Base-by-base conservation (phyloP, 2,888 invertebrate species). In the Bedellia somnulentella region DNA sequence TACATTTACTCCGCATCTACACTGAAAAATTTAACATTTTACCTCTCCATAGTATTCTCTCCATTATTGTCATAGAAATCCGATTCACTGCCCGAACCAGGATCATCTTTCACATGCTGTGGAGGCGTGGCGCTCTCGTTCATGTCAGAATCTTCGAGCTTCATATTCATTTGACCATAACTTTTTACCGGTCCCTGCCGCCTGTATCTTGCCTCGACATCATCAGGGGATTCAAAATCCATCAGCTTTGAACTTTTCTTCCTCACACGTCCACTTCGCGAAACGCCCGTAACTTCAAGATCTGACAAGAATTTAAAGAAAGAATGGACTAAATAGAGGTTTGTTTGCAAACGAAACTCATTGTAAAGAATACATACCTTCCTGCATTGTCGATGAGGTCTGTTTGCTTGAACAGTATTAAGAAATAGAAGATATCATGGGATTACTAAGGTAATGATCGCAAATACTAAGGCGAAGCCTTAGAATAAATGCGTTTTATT, bases 231-330 rank as follows among this genome's bases (percentile, higher is more conserved):
- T 55, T 92, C 91, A 67, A 94, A 96, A 59, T 94, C 96, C 66
- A 92, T 84, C 24, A 97, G 76, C 57, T 96, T 94, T 0, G 94
- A 93, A 11, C 94, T 95, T 63, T 95, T 96, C 71, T 96, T 96
- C 32, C 95, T 78, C 1, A 95, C 92, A 33, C 93, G 79, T 13
- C 93, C 93, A 44, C 93, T 93, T 34, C 93, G 81, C 2, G 93
- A 93, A 23, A 93, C 84, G 5, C 92, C 92, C 31, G 89, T 89
- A 32, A 90, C 89, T 64, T 89, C 89, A 49, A 89, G 75, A 73
- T 87, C 87, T 80, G 53, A 41, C 46, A 25, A 26, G n/a, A n/a
- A n/a, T n/a, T n/a, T n/a, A n/a, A n/a, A n/a, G n/a, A n/a, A n/a
- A n/a, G n/a, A 12, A 6, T 10, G 18, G 18, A 9, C 18, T 6